Evolutionary conservation across 2,888 invertebrate genomes (phyloP), one percentile per base, ranked within the genome.

Genomic region (Pheosia gnoma): DNA sequence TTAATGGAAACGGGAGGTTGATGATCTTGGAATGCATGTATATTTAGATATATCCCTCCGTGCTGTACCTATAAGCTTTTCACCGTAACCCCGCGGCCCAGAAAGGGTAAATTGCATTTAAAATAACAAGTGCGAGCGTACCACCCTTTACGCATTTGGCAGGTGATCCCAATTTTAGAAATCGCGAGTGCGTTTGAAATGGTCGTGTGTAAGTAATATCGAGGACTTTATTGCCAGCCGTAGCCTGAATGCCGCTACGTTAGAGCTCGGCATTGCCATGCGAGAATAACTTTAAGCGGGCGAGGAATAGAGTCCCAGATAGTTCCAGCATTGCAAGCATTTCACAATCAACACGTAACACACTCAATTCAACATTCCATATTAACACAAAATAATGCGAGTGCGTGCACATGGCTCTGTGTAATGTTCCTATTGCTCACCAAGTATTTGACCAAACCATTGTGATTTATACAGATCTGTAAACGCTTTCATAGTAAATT

Each of bases 381-480:
- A 9, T 25, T 25, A 3, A 51, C 51, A 10, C 9, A 10, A 4
- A 5, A 37, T 5, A 52, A 47, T 25, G 53, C 53, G 6, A 37
- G 53, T 53, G 38, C 68, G 38, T 63, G 74, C 75, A 78, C 81
- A 79, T 79, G 81, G 79, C 66, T 82, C 82, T 80, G 79, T 82
- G 79, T 80, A 79, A 67, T 64, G 57, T 59, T 54, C 67, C 43
- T 62, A 63, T 70, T 63, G 72, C 76, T 77, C 72, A 71, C 57
- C 45, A 39, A 72, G 71, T 74, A 70, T 54, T 56, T 59, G 62
- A 65, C 57, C 62, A 67, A 72, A 65, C 49, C 36, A 72, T 72
- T 78, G 81, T 79, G 77, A 77, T 77, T 45, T 68, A 52, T 62
- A 61, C 55, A 66, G 69, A 79, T 74, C 72, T 77, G 75, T 74